phyloP scores from a whole-genome alignment of 53 echinoderm and acorn worm species.

The Holothuria leucospilota region DNA sequence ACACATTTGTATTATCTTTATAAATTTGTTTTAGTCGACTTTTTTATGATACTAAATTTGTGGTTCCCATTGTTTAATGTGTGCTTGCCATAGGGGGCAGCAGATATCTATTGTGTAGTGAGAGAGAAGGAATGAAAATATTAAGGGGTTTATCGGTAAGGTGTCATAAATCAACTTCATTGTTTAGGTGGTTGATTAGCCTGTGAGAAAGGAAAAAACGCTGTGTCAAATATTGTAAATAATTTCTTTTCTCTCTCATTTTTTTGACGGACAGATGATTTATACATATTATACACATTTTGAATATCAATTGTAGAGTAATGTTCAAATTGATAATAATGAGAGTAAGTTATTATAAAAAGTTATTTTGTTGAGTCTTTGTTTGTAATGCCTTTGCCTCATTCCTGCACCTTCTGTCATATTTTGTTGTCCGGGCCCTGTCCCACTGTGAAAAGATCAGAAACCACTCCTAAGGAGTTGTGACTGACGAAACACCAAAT shows the following conservation, averaged over 20 bases:
- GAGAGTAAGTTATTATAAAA: constrained; percentile 93
- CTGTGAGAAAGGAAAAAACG: not conserved
- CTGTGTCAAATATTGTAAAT: constrained; percentile 51
- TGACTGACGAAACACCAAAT: no score
- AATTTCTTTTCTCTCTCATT: constrained; percentile 18
- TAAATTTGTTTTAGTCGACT: no score
- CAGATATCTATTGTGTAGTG: not conserved
- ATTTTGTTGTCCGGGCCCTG: no score
- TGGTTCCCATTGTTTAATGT: constrained; percentile 1
- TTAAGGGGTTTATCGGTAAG: no score
- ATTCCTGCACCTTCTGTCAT: no score
- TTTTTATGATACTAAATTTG: no score
- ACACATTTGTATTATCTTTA: no score
- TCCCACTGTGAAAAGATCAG: no score
- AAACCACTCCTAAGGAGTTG: no score
- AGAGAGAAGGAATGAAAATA: no score
- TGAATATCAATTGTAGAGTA: constrained; percentile 99
- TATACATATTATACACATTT: constrained; percentile 96
- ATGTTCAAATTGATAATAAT: constrained; percentile 58
- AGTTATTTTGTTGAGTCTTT: not conserved
- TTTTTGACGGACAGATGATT: constrained; percentile 66
- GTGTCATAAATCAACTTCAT: no score
- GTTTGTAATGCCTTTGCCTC: not conserved
- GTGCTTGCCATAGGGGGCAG: constrained; percentile 18
- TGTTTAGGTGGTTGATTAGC: constrained; percentile 3